Conservation (phyloP, 2,888 invertebrate genomes). For the Lymantria monacha region DNA sequence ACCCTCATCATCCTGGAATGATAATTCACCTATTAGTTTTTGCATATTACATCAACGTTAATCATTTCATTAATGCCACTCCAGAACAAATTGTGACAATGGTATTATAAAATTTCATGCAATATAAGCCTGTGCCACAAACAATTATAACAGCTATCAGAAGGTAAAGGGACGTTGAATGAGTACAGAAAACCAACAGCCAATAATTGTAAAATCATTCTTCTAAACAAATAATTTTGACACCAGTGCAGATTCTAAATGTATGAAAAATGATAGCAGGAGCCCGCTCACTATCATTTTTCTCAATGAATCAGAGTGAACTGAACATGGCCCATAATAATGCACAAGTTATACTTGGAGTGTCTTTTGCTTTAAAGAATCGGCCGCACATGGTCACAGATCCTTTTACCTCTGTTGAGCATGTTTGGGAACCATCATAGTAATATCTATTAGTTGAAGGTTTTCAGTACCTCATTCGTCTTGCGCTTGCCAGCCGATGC, state of each 20-base stretch:
- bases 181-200: slow-evolving; percentile 80
- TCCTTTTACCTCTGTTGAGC: slow-evolving; percentile 71
- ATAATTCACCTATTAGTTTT: neutral
- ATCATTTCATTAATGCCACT: neutral
- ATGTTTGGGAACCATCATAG: slow-evolving; percentile 31
- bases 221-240: slow-evolving; percentile 27
- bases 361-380: slow-evolving; percentile 26
- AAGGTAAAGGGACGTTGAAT: slow-evolving; percentile 73
- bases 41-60: neutral
- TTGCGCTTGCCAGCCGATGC: slow-evolving; percentile 75
- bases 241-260: slow-evolving; percentile 34
- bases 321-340: neutral
- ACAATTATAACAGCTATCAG: slow-evolving; percentile 48
- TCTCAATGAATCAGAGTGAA: neutral
- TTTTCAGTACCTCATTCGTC: slow-evolving; percentile 82
- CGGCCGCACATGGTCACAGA: slow-evolving; percentile 32
- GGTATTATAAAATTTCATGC: no score
- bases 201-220: slow-evolving; percentile 41
- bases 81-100: no score
- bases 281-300: neutral
- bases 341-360: neutral
- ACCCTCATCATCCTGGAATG: slow-evolving; percentile 84
- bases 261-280: slow-evolving; percentile 45
- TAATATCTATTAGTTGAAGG: slow-evolving; percentile 70
- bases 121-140: no score